Percentiles rank a stretch among this genome's conserved stretches.
phyloP scores from a whole-genome alignment of 1,140 invertebrate species.

The Nasonia vitripennis region DNA sequence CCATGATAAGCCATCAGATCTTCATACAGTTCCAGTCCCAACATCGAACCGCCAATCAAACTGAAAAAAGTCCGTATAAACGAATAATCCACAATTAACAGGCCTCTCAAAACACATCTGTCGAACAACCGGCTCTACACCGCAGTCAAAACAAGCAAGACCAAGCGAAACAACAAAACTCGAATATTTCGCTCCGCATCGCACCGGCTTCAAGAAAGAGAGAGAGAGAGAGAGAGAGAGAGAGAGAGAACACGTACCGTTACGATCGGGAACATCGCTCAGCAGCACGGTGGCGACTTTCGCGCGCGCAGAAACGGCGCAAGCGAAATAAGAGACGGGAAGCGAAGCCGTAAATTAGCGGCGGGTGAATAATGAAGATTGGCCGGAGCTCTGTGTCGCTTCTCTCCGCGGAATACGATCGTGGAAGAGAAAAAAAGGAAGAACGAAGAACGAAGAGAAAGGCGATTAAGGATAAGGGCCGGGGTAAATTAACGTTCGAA shows the following conservation, averaged over 20 bases:
- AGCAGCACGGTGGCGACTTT: not conserved
- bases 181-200: not conserved
- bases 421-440: not conserved
- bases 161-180: not conserved
- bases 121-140: not conserved
- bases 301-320: not conserved
- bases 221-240: conserved; percentile 6
- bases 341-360: conserved; percentile 52
- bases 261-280: conserved; percentile 19
- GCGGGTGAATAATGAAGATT: conserved; percentile 53
- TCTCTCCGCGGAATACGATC: not conserved
- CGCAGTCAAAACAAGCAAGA: not conserved
- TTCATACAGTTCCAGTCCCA: not conserved
- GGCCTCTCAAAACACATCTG: too few species aligned
- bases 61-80: too few species aligned
- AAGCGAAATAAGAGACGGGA: conserved; percentile 11
- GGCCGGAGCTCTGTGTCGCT: conserved; percentile 14
- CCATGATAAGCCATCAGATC: not conserved
- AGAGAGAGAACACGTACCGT: conserved; percentile 23
- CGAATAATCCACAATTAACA: too few species aligned
- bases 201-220: not conserved
- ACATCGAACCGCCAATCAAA: not conserved
- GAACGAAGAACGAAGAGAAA: not conserved
- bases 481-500: not conserved
- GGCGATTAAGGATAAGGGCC: not conserved